Base-by-base conservation (phyloP, 2,113 vertebrate genomes). In the Rhinopithecus roxellana region DNA sequence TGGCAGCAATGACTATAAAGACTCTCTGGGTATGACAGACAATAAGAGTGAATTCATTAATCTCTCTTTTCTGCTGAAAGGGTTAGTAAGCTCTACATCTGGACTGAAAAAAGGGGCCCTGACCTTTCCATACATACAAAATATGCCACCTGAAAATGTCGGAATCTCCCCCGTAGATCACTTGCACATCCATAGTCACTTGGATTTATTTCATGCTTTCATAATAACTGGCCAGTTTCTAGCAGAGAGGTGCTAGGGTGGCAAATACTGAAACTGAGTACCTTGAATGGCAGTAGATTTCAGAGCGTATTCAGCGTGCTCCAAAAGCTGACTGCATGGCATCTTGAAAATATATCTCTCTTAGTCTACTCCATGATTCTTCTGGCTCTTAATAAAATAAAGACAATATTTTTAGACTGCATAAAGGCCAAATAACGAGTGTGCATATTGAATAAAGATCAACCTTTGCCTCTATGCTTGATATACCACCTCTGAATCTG, bases 381-480 rank as follows among this genome's bases (percentile, higher is more conserved):
- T 95, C 45, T 61, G 75, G 48, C 59, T 96, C 38, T 35, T 45
- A 74, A 75, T 35, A 92, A 93, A 94, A 69, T 61, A 67, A 74
- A 92, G 72, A 78, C 35, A 95, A n/a, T 38, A 32, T 57, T n/a
- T 55, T 92, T 79, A 67, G 72, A 67, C 25, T 95, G 92, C 67
- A 32, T 48, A 97, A 92, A 97, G 80, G 77, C 86, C 61, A 84
- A 97, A 67, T 93, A 88, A 70, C 7, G n/a, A 59, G 27, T 6
- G 38, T 6, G 35, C 57, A 43, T 57, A 81, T 16, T 61, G 69
- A 88, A 75, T 89, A 83, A 78, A 82, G 40, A 79, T 40, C 74
- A 81, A 95, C 84, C 96, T 97, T 98, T 96, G 97, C 80, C 57
- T 96, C 84, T 75, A n/a, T 82, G 92, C 85, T 35, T 90, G 96